These are phyloP conservation scores for Cinclus mexicanus DNA, from an alignment of 2,113 vertebrate species.

Conservation along the genomic window DNA sequence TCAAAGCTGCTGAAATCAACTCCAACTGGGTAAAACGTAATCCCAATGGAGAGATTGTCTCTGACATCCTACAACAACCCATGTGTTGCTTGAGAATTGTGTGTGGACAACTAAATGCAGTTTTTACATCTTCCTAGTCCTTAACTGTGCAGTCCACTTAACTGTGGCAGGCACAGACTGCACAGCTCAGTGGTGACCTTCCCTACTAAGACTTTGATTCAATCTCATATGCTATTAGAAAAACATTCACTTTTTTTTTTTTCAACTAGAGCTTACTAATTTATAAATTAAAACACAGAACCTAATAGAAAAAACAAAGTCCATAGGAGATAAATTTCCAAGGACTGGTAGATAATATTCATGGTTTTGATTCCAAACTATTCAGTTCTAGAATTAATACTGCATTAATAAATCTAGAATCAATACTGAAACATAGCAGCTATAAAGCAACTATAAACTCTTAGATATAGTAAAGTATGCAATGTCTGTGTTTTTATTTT, in stretches of 20 bases:
- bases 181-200: not conserved
- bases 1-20: not conserved
- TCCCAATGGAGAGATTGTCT: fast-evolving
- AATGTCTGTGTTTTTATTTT: not conserved
- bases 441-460: not conserved
- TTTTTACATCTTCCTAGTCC: not conserved
- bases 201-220: not conserved
- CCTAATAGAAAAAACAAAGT: not conserved
- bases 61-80: not conserved
- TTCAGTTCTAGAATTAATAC: not conserved
- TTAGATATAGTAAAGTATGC: not conserved
- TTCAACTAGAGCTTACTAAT: not conserved
- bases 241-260: not conserved
- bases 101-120: not conserved
- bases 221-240: not conserved
- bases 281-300: not conserved
- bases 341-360: not conserved
- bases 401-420: not conserved
- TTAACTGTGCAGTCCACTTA: too few species aligned
- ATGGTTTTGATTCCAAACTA: not conserved
- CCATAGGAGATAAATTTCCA: not conserved
- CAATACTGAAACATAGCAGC: not conserved
- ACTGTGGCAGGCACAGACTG: not conserved
- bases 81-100: fast-evolving
- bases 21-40: not conserved